Percentiles rank a stretch among this genome's conserved stretches.
Conservation (phyloP, 2,888 invertebrate genomes). For the Cremastinae sp. region DNA sequence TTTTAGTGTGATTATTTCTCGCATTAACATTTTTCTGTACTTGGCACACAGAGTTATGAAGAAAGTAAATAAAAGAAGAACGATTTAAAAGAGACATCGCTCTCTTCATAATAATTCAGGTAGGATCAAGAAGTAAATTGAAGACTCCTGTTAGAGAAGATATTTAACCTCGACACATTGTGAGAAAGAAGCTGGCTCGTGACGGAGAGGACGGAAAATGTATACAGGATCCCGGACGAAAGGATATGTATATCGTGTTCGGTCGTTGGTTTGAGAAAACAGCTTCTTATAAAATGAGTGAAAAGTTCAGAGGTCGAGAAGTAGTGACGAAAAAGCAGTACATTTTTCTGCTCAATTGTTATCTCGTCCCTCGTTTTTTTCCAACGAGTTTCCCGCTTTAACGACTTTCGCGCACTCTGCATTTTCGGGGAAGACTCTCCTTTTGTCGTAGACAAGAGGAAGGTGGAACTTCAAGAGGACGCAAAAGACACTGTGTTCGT, state of each 20-base stretch:
- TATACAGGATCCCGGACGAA: no score
- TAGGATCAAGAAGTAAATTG: no score
- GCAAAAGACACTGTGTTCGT: conserved; percentile 36
- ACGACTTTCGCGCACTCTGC: conserved; percentile 8
- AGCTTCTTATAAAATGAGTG: conserved; percentile 14
- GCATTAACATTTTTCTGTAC: no score
- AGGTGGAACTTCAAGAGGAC: conserved; percentile 3
- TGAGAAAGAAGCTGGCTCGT: conserved; percentile 3
- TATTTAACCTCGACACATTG: conserved; percentile 1
- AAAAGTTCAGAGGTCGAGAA: conserved; percentile 67
- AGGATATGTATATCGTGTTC: conserved; percentile 17
- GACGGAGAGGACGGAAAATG: conserved; percentile 11
- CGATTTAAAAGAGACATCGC: no score
- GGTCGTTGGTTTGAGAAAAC: conserved; percentile 30
- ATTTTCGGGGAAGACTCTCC: conserved; percentile 2
- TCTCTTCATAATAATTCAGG: no score
- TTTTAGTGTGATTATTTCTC: no score
- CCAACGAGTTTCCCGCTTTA: conserved; percentile 19
- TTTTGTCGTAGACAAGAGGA: conserved; percentile 25
- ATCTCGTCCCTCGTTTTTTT: neutral
- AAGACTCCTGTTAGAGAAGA: no score
- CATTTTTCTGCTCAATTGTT: conserved; percentile 26
- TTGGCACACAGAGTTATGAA: no score
- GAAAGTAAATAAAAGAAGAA: no score
- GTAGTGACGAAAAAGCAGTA: conserved; percentile 50